Evolutionary conservation across 2,797 vertebrate species (phyloP).

Genomic region (Telmatherina bonti): DNA sequence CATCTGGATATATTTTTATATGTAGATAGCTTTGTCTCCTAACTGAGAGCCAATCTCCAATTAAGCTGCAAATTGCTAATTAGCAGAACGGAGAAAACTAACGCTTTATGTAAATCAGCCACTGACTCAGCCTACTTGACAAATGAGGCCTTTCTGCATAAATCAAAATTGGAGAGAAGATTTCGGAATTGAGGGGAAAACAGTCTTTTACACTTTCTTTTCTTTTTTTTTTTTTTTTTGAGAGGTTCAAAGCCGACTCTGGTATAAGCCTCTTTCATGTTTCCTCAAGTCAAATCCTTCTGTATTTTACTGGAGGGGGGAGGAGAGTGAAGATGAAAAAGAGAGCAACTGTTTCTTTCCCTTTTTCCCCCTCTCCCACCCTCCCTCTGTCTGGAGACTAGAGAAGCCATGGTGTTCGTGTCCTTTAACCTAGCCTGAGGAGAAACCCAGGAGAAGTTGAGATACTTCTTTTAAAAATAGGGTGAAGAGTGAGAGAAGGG

Average conservation of each 20-base stretch:
- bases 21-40: constrained; percentile 83
- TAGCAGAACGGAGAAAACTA: constrained; percentile 87
- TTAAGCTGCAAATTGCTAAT: constrained; percentile 91
- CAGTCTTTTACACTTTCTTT: constrained; percentile 57
- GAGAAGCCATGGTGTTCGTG: constrained; percentile 66
- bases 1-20: constrained; percentile 83
- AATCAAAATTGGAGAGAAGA: constrained; percentile 83
- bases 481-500: constrained; percentile 52
- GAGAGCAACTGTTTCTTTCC: constrained; percentile 81
- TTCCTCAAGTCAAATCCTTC: constrained; percentile 88
- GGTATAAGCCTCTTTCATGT: constrained; percentile 88
- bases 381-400: constrained; percentile 72
- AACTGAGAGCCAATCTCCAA: constrained; percentile 85
- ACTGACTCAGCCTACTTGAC: constrained; percentile 88
- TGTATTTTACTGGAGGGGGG: constrained; percentile 83
- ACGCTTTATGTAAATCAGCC: constrained; percentile 87
- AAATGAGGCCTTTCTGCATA: constrained; percentile 87
- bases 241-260: constrained; percentile 86
- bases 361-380: constrained; percentile 40
- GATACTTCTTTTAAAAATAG: constrained; percentile 70
- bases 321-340: constrained; percentile 82
- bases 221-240: no score
- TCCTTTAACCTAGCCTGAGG: constrained; percentile 79
- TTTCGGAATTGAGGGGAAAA: constrained; percentile 78
- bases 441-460: constrained; percentile 74